Base-by-base conservation (phyloP, 2,888 invertebrate species). In the Geotrupes spiniger region DNA sequence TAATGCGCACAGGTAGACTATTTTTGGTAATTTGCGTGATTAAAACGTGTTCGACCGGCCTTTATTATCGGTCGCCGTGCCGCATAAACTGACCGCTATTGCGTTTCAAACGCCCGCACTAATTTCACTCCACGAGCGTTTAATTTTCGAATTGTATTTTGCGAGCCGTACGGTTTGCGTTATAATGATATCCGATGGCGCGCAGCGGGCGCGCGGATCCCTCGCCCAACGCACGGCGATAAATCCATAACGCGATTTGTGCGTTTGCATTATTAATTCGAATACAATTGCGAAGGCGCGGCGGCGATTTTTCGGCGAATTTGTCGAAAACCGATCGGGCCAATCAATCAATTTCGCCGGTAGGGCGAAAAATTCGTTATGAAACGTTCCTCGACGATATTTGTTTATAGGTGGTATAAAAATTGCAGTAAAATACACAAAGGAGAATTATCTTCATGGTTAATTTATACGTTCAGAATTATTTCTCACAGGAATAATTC, bases 31-130 rank as follows among this genome's bases (percentile, higher is more conserved):
- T 33, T 12, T 33, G 12, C 33, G 53, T 59, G 59, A 61, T 61
- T 59, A 59, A 61, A 59, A 57, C 52, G 52, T 52, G 52, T 59
- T 56, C 54, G 50, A 59, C 55, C 58, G 48, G 52, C 49, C 44
- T 51, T 54, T 46, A 57, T 57, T 57, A 56, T 57, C 51, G 53
- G 53, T 42, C 46, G 25, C 28, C 12, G 16, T 21, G 49, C 39
- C 33, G 38, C 50, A 42, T 36, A 37, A 50, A 46, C 45, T 46
- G 50, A 50, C 50, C 50, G 36, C 45, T 41, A 27, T 38, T 46
- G 38, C 42, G 37, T 36, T 50, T 42, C 46, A 36, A 50, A 44
- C 40, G 39, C 46, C 44, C 31, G 36, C 39, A 40, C 17, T 39
- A 46, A 46, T 46, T 40, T 40, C 27, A 27, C 40, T 25, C 26